Base-by-base conservation (phyloP, 1,140 invertebrate genomes). In the Andrena cerasifolii region DNA sequence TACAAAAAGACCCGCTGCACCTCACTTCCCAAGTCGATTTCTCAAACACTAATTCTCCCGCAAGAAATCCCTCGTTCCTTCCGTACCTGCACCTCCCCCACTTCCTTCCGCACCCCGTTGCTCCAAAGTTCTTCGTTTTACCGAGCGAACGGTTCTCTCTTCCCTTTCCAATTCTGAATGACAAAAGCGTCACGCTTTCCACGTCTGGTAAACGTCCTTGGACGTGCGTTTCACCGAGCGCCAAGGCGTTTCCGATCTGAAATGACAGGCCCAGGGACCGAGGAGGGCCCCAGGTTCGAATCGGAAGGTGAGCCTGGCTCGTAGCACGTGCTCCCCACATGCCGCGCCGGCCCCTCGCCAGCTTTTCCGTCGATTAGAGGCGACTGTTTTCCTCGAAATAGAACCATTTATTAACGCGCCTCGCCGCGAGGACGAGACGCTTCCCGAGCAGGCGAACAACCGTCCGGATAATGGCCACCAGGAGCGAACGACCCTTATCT, bases 301-400 rank as follows among this genome's bases (percentile, higher is more conserved):
- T 47, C 10, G 16, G 24, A 40, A 65, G 75, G 67, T 73, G 26
- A 76, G 18, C 43, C 18, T 53, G 45, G 18, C n/a, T 43, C 8
- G 21, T 14, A 47, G 36, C 82, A 83, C 62, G 78, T 83, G 68
- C 36, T 80, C 24, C 33, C 56, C 82, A 83, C 59, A 75, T 83
- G 82, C 33, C 65, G 33, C 58, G 18, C 40, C 21, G 54, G 28
- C 49, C 43, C 36, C 16, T 43, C 31, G 21, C 53, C 71, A 31
- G 56, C 18, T 63, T 58, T 40, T 53, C 51, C 24, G 12, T 68
- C 63, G 70, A 79, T 79, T 59, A 65, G 40, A 1, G 56, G 43
- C n/a, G 36, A 40, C 36, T 10, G 28, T 47, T 73, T 75, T 26
- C 45, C 21, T 16, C 4, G 33, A 16, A 67, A 51, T 31, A 58